Conservation (phyloP, 2,888 invertebrate species). For the Drosophila picticornis region DNA sequence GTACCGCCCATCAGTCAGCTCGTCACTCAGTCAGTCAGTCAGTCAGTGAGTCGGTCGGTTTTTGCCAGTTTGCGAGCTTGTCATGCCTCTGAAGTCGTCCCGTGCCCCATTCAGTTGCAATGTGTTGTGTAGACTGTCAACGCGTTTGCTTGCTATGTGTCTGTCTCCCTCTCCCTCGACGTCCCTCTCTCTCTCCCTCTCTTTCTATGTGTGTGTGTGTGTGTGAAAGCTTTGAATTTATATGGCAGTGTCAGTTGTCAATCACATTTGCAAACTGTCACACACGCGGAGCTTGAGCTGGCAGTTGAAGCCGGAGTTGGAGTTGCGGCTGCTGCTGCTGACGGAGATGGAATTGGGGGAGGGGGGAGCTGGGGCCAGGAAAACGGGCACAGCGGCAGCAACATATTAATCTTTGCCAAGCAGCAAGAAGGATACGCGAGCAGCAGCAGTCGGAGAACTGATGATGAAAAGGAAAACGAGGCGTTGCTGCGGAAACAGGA, state of each 20-base stretch:
- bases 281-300: constrained; percentile 56
- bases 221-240: constrained; percentile 80
- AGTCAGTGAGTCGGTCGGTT: constrained; percentile 24
- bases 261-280: constrained; percentile 82
- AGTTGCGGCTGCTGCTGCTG: background rate
- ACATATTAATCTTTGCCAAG: constrained; percentile 80
- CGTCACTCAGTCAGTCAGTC: constrained; percentile 30
- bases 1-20: constrained; percentile 50
- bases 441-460: background rate
- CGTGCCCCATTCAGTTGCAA: constrained; percentile 34
- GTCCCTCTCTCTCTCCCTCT: background rate
- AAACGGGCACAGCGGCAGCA: constrained; percentile 59
- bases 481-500: constrained; percentile 69
- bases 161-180: constrained; percentile 13
- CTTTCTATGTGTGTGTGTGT: background rate
- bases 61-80: constrained; percentile 49
- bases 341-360: background rate
- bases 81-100: constrained; percentile 57
- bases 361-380: constrained; percentile 49
- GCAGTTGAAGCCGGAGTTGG: constrained; percentile 34
- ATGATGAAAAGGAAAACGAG: constrained; percentile 14
- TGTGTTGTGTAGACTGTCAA: constrained; percentile 67
- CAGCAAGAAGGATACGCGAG: constrained; percentile 56
- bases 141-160: constrained; percentile 45
- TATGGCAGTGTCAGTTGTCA: constrained; percentile 82